Percentiles rank a stretch among this genome's conserved stretches.
These are phyloP conservation scores for Mormyrus hasselquistii DNA, from an alignment of 2,797 vertebrate genomes.

Conservation along the genomic window DNA sequence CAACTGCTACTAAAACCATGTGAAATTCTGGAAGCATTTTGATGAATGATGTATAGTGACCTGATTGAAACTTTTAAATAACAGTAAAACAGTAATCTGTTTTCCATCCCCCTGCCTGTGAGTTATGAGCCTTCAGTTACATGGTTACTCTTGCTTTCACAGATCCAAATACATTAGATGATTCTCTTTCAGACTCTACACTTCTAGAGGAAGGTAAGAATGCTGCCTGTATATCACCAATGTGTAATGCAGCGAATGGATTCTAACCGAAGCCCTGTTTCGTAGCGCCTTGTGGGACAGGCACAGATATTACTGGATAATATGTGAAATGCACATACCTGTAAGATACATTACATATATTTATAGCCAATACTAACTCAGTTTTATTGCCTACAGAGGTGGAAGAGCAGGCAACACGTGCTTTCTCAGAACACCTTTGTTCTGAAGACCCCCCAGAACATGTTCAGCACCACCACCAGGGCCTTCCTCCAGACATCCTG, in stretches of 20 bases:
- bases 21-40: not conserved
- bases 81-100: not conserved
- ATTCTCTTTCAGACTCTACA: conserved; percentile 74
- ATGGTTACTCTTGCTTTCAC: conserved; percentile 28
- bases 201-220: conserved; percentile 75
- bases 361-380: conserved; percentile 18
- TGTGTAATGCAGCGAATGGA: not conserved
- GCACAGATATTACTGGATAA: not conserved
- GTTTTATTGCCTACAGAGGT: conserved; percentile 52
- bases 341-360: not conserved
- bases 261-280: not conserved
- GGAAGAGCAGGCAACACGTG: conserved; percentile 54
- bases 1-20: not conserved
- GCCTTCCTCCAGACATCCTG: conserved; percentile 37
- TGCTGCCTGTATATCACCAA: not conserved
- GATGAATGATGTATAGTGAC: not conserved
- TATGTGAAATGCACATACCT: not conserved
- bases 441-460: conserved; percentile 29
- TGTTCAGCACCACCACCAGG: conserved; percentile 27
- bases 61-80: not conserved
- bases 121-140: not conserved
- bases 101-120: not conserved
- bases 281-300: not conserved
- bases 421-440: conserved; percentile 42
- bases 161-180: conserved; percentile 69